Evolutionary conservation across 2,113 vertebrate genomes (phyloP).

Genomic region (Myrmophylax atrothorax): DNA sequence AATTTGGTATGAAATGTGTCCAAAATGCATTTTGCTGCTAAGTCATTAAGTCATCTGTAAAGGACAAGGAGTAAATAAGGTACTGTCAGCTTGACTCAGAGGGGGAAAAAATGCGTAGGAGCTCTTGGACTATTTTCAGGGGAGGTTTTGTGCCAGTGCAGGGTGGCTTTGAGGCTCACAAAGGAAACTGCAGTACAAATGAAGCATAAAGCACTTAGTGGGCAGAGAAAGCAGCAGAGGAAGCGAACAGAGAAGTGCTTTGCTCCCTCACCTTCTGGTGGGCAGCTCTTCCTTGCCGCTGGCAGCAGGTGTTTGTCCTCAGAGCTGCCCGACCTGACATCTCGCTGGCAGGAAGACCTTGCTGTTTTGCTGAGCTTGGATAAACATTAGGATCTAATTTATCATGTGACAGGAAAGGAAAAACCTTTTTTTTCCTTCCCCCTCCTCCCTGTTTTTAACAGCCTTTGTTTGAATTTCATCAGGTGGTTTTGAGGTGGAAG

Average conservation of each 20-base stretch:
- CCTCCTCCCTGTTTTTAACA: not conserved
- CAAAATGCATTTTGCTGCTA: not conserved
- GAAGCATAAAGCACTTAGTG: not conserved
- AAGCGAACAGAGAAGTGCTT: not conserved
- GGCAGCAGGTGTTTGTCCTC: not conserved
- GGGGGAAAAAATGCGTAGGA: not conserved
- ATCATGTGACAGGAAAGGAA: conserved; percentile 38
- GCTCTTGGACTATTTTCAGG: not conserved
- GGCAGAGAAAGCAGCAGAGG: not conserved
- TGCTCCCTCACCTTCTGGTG: not conserved
- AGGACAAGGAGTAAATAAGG: conserved; percentile 31
- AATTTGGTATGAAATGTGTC: not conserved
- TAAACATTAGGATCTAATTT: conserved; percentile 32
- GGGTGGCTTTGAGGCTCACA: not conserved
- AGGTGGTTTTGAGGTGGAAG: not conserved
- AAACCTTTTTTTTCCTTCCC: not conserved
- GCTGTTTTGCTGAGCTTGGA: not conserved
- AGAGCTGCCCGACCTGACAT: rapidly evolving
- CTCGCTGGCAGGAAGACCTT: not conserved
- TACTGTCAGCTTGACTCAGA: not conserved
- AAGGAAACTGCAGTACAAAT: not conserved
- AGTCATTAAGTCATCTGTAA: not conserved
- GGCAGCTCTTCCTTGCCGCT: not conserved
- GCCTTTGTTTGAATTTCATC: conserved; percentile 40
- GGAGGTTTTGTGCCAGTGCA: not conserved